Evolutionary conservation across 2,113 vertebrate species (phyloP).

Genomic region (Cryptomyrus ogoouensis): DNA sequence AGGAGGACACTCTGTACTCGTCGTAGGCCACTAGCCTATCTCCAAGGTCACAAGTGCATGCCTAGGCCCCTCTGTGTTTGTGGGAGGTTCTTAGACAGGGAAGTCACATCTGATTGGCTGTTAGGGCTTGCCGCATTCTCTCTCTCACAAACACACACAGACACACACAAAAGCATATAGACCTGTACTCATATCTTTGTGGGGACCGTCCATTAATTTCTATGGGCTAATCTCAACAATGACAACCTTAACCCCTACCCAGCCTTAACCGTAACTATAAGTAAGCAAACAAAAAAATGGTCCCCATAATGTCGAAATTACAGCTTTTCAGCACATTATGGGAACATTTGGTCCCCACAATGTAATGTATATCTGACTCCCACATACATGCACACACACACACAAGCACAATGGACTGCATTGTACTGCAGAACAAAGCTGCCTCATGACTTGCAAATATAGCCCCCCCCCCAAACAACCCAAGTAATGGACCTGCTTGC

Average conservation of each 20-base stretch:
- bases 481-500: neutral
- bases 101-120: neutral
- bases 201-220: too few species aligned
- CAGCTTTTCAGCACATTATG: too few species aligned
- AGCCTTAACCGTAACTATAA: too few species aligned
- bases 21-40: neutral
- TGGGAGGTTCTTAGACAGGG: neutral
- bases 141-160: neutral
- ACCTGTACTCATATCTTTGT: too few species aligned
- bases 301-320: too few species aligned
- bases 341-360: too few species aligned
- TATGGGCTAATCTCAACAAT: too few species aligned
- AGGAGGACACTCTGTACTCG: neutral
- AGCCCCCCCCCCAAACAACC: neutral
- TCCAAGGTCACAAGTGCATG: neutral
- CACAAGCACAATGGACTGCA: neutral
- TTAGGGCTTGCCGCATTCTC: neutral
- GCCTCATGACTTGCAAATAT: slow-evolving; percentile 14
- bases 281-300: too few species aligned
- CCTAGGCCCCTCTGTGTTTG: neutral
- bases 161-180: neutral
- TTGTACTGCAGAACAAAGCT: slow-evolving; percentile 4
- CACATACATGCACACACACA: neutral
- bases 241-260: too few species aligned
- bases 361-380: too few species aligned